Base-by-base conservation (phyloP, 1,140 invertebrate species). In the Drosophila oshimai region DNA sequence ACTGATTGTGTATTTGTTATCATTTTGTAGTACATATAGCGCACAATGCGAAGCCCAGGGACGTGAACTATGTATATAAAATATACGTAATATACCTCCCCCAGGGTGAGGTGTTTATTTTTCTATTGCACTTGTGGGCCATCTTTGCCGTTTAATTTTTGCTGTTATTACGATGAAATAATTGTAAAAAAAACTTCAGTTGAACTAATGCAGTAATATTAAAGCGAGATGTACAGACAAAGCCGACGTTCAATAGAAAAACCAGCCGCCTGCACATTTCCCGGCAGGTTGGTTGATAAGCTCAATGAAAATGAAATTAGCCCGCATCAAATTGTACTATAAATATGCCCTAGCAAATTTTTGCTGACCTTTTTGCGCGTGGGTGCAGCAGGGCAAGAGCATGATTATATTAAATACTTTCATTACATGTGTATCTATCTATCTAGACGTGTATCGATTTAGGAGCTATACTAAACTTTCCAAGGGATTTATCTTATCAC, bases 81-180 rank as follows among this genome's bases (percentile, higher is more conserved):
- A n/a, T n/a, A n/a, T n/a, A n/a, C n/a, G 13, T 18, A 26, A 15
- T 75, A 22, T 37, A 15, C 39, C 7, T 0, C 1, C n/a, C 36
- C 12, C 33, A 24, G 42, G 50, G 28, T 17, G 9, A 45, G 28
- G 31, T 50, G 46, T 46, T 29, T 53, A 49, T 20, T 33, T 44
- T 20, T 46, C 42, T 53, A 39, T 49, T 47, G 72, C 76, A 86
- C 80, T 84, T 84, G 75, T 75, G 49, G 65, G 80, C 17, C 57
- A 65, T 84, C 80, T 28, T 44, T 60, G 61, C 31, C 67, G 46
- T 79, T 84, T 76, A 84, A 80, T 86, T 86, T 83, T 47, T 67
- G 61, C 24, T 54, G 62, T 65, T 74, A 61, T 62, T 45, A 31
- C 51, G 17, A 57, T 78, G 53, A 78, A 84, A 84, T 80, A 86